Base-by-base conservation (phyloP, 1,140 invertebrate species). In the Pogonomyrmex barbatus region DNA sequence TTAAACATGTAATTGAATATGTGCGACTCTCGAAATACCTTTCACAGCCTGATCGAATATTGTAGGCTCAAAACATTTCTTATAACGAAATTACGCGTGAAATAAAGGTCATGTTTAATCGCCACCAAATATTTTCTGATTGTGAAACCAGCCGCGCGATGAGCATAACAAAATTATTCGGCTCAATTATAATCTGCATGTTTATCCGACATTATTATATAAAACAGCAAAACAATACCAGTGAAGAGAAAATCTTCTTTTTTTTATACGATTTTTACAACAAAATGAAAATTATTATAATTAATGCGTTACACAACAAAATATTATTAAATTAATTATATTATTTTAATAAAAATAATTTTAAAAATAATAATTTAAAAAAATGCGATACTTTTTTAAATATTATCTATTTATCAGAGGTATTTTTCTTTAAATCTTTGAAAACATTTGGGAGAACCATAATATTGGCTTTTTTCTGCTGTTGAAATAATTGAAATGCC, bases 1-100 rank as follows among this genome's bases (percentile, higher is more conserved):
- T 89, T 89, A 89, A 89, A 58, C 88, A 79, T 67, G 67, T 89
- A 89, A 89, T 87, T 89, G 88, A 88, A 87, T 79, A 85, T 60
- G 88, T 78, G 52, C 75, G 88, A 89, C 88, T 89, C 86, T 87
- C 88, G 78, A 75, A 75, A 83, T 83, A 75, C 68, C 78, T 56
- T 83, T 83, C 68, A 60, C n/a, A 10, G 30, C 17, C 10, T 39
- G 68, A 73, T 83, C 79, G 30, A 50, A 60, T n/a, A 83, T 83
- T 75, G n/a, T 14, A 30, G 6, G 54, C 52, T 6, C 30, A 39
- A 45, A 17, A 24, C 12, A 56, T 75, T 83, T 81, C 65, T 83
- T 83, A 83, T 83, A 75, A 83, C n/a, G 54, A 47, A 83, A 75
- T 83, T 75, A 75, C 10, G 42, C 56, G 2, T 58, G 45, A 58